A percentile compares a stretch with the other conserved stretches of the same genome.
phyloP scores from a whole-genome alignment of 2,113 vertebrate genomes.

The Coryphaenoides rupestris region DNA sequence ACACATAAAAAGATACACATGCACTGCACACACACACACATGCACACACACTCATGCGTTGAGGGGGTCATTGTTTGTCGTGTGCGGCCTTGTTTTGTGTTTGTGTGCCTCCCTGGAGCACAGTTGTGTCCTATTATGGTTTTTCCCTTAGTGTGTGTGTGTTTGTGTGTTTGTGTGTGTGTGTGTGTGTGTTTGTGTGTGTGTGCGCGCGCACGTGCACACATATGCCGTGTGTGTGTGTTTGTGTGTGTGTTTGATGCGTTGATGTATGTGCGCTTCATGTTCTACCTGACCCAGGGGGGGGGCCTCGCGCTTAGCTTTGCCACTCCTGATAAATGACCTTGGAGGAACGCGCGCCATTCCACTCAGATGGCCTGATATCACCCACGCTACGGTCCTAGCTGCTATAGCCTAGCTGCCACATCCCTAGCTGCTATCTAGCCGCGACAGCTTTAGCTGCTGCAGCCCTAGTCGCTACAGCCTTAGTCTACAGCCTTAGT shows the following conservation, averaged over 20 bases:
- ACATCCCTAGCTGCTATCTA: too few species aligned
- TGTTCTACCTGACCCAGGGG: slow-evolving; percentile 6
- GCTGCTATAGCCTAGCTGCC: too few species aligned
- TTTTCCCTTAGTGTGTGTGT: background rate
- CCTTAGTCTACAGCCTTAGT: too few species aligned
- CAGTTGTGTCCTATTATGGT: background rate
- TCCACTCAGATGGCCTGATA: slow-evolving; percentile 20
- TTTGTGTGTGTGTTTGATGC: background rate
- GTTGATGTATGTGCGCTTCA: too few species aligned
- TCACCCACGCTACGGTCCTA: slow-evolving; percentile 2
- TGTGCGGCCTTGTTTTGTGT: background rate
- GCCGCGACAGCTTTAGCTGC: too few species aligned
- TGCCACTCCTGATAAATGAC: slow-evolving; percentile 33
- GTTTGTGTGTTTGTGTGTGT: background rate
- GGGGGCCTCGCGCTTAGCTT: slow-evolving; percentile 28
- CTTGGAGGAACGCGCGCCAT: slow-evolving; percentile 17
- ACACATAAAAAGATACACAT: too few species aligned
- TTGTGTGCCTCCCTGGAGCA: slow-evolving; percentile 4
- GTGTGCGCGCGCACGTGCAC: too few species aligned
- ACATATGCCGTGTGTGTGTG: slow-evolving; percentile 1
- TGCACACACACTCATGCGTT: background rate
- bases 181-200: slow-evolving; percentile 8
- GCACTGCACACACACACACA: slow-evolving; percentile 6
- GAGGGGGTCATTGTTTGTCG: slow-evolving; percentile 1
- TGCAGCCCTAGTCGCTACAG: too few species aligned